Conservation (phyloP, 2,797 vertebrate genomes). For the Hypotaenidia okinawae region DNA sequence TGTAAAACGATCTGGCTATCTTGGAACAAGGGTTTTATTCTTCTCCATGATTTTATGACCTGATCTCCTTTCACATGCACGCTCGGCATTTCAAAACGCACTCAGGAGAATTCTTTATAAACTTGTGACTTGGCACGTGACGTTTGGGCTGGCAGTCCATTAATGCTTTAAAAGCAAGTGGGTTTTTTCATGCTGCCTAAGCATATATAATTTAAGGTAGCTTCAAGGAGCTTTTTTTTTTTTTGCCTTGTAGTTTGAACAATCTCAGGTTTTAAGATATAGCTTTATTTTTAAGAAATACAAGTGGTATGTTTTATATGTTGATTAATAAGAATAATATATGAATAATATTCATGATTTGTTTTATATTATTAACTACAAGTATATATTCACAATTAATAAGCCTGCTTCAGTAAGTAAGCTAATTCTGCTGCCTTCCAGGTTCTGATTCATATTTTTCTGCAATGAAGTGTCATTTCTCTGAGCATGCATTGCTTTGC, state of each 20-base stretch:
- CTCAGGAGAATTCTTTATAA: conserved; percentile 3
- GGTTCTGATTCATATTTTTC: neutral
- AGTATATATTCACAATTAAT: neutral
- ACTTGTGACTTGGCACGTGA: neutral
- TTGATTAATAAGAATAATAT: neutral
- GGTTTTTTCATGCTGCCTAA: neutral
- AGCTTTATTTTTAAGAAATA: neutral
- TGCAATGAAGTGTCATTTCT: neutral
- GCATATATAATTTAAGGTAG: neutral
- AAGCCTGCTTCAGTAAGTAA: neutral
- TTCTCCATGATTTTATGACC: neutral
- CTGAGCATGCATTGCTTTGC: neutral
- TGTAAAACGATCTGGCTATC: neutral
- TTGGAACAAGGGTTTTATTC: conserved; percentile 14
- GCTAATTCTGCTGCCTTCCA: neutral
- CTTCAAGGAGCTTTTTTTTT: neutral
- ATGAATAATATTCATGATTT: neutral
- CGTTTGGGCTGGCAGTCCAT: neutral
- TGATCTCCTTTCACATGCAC: conserved; percentile 26
- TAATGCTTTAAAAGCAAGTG: neutral
- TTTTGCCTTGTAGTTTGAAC: neutral
- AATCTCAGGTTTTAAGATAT: neutral
- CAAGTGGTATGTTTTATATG: neutral
- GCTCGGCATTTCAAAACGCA: neutral
- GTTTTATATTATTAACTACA: neutral